These are phyloP conservation scores for Calycopis cecrops DNA, from an alignment of 1,140 invertebrate species.

Conservation along the genomic window DNA sequence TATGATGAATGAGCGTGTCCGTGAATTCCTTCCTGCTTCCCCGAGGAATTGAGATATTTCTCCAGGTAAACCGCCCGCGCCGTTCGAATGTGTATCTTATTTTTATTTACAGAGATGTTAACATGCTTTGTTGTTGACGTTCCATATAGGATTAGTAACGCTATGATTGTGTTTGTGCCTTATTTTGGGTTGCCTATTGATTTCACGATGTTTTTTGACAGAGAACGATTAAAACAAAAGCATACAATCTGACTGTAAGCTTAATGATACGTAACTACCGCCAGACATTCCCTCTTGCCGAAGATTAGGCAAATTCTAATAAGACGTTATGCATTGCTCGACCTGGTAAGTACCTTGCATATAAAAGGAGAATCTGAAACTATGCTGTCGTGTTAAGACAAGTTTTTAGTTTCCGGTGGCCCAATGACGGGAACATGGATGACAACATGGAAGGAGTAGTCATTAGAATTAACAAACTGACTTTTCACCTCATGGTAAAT, in stretches of 20 bases:
- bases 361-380: too few relatives aligned
- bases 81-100: too few relatives aligned
- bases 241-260: neutral
- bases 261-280: neutral
- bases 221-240: neutral
- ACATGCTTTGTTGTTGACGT: neutral
- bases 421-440: too few relatives aligned
- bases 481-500: too few relatives aligned
- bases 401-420: too few relatives aligned
- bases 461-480: too few relatives aligned
- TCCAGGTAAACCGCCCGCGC: slow-evolving; percentile 10
- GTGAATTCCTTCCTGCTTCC: slow-evolving; percentile 16
- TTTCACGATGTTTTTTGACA: neutral
- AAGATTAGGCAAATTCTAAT: neutral
- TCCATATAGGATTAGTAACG: neutral
- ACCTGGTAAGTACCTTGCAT: too few relatives aligned
- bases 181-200: slow-evolving; percentile 1
- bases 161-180: neutral
- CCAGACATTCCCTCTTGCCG: neutral
- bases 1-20: slow-evolving; percentile 3
- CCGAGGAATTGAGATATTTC: slow-evolving; percentile 17
- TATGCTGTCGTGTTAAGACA: too few relatives aligned
- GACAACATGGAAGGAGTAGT: too few relatives aligned
- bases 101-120: neutral
- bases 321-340: too few relatives aligned